Evolutionary conservation across 2,113 vertebrate genomes (phyloP), one percentile per base, ranked within the genome.

Genomic region (Macroglossus sobrinus): DNA sequence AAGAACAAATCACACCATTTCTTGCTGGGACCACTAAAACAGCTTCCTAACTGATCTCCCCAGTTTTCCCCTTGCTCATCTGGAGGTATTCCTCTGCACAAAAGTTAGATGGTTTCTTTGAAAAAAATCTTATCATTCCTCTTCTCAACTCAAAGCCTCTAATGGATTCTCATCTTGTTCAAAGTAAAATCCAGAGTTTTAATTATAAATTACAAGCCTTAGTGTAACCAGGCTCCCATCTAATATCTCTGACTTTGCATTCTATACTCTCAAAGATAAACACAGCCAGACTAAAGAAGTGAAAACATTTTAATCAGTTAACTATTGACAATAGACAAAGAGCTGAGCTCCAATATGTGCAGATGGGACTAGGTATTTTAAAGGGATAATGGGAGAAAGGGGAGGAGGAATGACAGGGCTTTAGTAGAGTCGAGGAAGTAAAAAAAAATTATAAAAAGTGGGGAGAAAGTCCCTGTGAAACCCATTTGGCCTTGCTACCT

Each of bases 351-450:
- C 28, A 24, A 57, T 38, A 33, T 63, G 11, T 88, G 64, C 12
- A 38, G 21, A 85, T 16, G 3, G 38, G 50, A 80, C 22, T 35
- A 12, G 9, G 24, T 0, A 5, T 85, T 92, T 43, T n/a, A 89
- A 93, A 76, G 3, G 6, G 11, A 76, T 4, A 35, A 50, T 55
- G 4, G 84, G 7, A 5, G 28, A 22, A 4, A 35, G 9, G 2
- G 10, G 0, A 50, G 18, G 4, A 11, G 40, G 0, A 4, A 50
- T 7, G 4, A 7, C 5, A 7, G 33, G 18, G 4, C 14, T 10
- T 84, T 3, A 55, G 12, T 1, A 81, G 26, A 86, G 3, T 55
- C 12, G 16, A 21, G 4, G 12, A 28, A 59, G 12, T 38, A 26
- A 87, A 90, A 53, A 4, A 63, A 50, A 11, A 63, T 47, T 43